Conservation (phyloP, 1,140 invertebrate genomes). For the Drosophila ananassae region DNA sequence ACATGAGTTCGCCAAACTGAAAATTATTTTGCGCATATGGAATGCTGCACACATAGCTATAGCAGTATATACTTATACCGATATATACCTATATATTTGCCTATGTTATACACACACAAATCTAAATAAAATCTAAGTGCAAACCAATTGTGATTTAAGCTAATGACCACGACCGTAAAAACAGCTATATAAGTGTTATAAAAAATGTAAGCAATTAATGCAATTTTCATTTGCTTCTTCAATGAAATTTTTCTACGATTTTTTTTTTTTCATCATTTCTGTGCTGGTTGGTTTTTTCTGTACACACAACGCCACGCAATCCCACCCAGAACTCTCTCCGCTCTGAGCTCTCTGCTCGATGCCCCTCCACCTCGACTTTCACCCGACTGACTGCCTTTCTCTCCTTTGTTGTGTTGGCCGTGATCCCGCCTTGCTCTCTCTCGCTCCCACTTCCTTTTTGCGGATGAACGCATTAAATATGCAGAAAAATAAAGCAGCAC, state of each 20-base stretch:
- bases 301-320: slow-evolving; percentile 68
- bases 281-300: slow-evolving; percentile 64
- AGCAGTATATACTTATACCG: slow-evolving; percentile 25
- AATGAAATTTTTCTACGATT: slow-evolving; percentile 35
- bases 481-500: slow-evolving; percentile 46
- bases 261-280: slow-evolving; percentile 27
- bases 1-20: slow-evolving; percentile 21
- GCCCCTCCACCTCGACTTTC: not conserved
- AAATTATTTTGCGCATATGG: slow-evolving; percentile 67
- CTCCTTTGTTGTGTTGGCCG: slow-evolving; percentile 59
- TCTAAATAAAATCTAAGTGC: slow-evolving; percentile 60
- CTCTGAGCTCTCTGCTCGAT: slow-evolving; percentile 14
- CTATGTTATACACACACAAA: slow-evolving; percentile 63
- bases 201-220: slow-evolving; percentile 42
- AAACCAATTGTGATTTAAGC: slow-evolving; percentile 74
- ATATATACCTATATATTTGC: slow-evolving; percentile 36
- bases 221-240: slow-evolving; percentile 13
- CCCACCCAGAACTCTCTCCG: slow-evolving; percentile 47
- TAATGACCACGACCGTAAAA: slow-evolving; percentile 45
- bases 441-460: slow-evolving; percentile 22
- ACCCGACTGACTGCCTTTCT: slow-evolving; percentile 3
- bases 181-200: slow-evolving; percentile 14
- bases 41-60: slow-evolving; percentile 57
- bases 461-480: slow-evolving; percentile 41
- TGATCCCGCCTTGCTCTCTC: slow-evolving; percentile 53